A percentile compares a stretch with the other conserved stretches of the same genome.
Evolutionary conservation across 2,797 vertebrate species (phyloP).

Genomic region (Coilia nasus): DNA sequence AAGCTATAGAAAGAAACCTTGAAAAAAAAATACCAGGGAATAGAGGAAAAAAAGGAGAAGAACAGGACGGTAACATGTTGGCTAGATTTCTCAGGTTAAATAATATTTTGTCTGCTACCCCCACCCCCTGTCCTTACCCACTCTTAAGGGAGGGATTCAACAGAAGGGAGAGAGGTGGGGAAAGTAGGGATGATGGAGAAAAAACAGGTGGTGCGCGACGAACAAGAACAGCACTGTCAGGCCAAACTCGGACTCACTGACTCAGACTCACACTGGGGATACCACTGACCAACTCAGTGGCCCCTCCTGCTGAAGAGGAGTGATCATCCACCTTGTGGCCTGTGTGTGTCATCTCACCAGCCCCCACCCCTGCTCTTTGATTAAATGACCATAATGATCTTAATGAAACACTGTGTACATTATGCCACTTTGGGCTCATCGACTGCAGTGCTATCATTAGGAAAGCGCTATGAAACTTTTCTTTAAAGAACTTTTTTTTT

Average conservation of each 20-base stretch:
- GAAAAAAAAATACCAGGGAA: background rate
- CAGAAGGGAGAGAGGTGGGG: constrained; percentile 35
- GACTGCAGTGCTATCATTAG: background rate
- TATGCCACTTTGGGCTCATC: background rate
- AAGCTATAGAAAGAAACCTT: too few species aligned
- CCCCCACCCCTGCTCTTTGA: background rate
- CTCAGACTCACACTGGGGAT: background rate
- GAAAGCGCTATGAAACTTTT: background rate
- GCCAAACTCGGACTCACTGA: background rate
- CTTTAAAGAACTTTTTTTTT: background rate
- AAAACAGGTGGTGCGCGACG: background rate
- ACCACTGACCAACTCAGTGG: background rate
- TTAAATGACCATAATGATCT: background rate
- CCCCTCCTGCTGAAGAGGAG: background rate
- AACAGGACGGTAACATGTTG: background rate
- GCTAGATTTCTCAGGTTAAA: background rate
- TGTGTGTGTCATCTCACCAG: background rate
- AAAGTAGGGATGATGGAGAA: constrained; percentile 1
- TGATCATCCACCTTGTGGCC: background rate
- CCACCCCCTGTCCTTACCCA: background rate
- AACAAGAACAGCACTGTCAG: background rate
- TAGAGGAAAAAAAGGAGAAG: background rate
- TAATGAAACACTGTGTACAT: background rate
- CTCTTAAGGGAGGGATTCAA: background rate
- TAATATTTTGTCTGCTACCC: background rate